Percentiles rank a stretch among this genome's conserved stretches.
These are phyloP conservation scores for Patella caerulea DNA, from an alignment of 2,888 invertebrate species.

Conservation along the genomic window DNA sequence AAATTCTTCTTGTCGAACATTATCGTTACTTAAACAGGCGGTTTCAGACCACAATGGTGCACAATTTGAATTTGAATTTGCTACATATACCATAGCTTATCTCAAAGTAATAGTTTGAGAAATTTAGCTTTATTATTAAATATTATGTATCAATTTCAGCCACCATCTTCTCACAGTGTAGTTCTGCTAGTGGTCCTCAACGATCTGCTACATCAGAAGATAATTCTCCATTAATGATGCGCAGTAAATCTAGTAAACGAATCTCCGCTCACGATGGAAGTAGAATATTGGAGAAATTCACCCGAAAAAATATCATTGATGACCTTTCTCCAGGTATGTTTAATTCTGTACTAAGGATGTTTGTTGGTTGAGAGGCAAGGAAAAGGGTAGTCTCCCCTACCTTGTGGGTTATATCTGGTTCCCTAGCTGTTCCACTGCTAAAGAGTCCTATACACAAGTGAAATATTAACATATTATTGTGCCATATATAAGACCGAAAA, in stretches of 20 bases:
- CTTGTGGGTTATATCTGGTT: too few relatives aligned
- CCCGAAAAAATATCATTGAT: slow-evolving; percentile 49
- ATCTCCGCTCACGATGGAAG: slow-evolving; percentile 67
- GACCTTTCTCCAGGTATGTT: slow-evolving; percentile 40
- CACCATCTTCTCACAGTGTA: slow-evolving; percentile 60
- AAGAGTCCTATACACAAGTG: too few relatives aligned
- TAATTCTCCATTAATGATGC: slow-evolving; percentile 21
- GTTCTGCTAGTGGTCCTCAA: slow-evolving; percentile 50
- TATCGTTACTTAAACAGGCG: too few relatives aligned
- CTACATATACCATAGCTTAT: background rate
- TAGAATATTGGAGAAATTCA: slow-evolving; percentile 66
- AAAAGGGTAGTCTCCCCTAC: too few relatives aligned
- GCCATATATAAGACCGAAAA: too few relatives aligned
- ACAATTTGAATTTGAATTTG: background rate
- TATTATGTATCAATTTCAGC: slow-evolving; percentile 37
- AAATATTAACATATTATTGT: too few relatives aligned
- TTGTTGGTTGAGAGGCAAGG: too few relatives aligned
- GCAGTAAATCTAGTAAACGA: slow-evolving; percentile 56
- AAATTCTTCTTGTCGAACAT: too few relatives aligned
- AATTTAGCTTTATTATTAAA: too few relatives aligned
- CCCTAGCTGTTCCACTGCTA: too few relatives aligned
- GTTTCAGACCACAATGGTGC: too few relatives aligned
- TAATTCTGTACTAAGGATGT: too few relatives aligned
- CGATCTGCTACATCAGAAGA: slow-evolving; percentile 45
- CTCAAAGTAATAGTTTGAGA: background rate